Base-by-base conservation (phyloP, 23 tunicate species). In the Clavelina lepadiformis region DNA sequence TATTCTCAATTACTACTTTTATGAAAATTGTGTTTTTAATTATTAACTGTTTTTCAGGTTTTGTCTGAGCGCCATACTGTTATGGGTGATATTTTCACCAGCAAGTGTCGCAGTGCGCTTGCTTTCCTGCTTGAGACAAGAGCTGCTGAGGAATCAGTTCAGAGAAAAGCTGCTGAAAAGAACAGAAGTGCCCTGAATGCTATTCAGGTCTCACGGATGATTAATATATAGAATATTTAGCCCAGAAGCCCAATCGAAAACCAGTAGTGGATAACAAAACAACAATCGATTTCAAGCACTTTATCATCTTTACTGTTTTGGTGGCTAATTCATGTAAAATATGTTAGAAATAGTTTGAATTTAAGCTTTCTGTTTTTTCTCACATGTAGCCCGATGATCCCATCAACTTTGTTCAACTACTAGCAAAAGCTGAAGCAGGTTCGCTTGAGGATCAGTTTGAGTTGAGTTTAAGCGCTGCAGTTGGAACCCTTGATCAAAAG, bases 381-480 rank as follows among this genome's bases (percentile, higher is more conserved):
- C 7, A 11, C 28, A 61, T 69, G 8, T 45, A 93, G 93, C 76
- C 98, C 21, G 98, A 93, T 46, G 98, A 93, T 62, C 95, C 98
- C 49, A 93, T 93, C 79, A 84, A 74, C 49, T 93, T 93, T 73
- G 66, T 61, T 19, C 98, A 93, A 69, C 83, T 93, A 3, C 82
- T 73, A 20, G 98, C 76, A 15, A 83, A 79, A 68, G 82, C 77
- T 6, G 98, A 85, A 28, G 52, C 93, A 0, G 98, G 92, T 3
- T 72, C 93, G 13, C 58, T 85, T 1, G 98, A 83, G 51, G 98
- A 93, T 46, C 87, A 93, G 55, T 83, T 93, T 27, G 93, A 93
- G 65, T 54, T 79, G 32, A 83, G 93, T 54, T 37, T 93, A 55
- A 83, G 78, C 44, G 98, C 98, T 0, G 98, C 98, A n/a, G 98